A percentile compares a stretch with the other conserved stretches of the same genome.
Evolutionary conservation across 2,797 vertebrate species (phyloP).

Genomic region (Poecilia gillii): DNA sequence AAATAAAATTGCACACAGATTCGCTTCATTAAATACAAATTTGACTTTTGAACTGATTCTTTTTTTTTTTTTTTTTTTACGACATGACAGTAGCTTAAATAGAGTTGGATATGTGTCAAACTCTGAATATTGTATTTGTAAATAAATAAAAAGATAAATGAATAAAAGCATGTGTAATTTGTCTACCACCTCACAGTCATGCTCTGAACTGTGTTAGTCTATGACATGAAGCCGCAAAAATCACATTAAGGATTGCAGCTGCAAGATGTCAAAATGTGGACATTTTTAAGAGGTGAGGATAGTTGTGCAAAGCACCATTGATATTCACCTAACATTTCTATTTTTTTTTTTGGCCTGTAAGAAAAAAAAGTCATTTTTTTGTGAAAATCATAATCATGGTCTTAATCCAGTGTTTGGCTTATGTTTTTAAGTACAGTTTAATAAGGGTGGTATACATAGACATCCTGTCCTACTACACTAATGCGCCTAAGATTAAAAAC

Average conservation of each 20-base stretch:
- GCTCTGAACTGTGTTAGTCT: neutral
- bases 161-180: neutral
- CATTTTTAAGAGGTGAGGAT: neutral
- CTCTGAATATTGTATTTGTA: neutral
- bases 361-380: neutral
- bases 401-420: neutral
- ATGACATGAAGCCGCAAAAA: neutral
- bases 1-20: neutral
- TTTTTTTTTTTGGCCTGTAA: neutral
- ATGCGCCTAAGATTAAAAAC: slow-evolving; percentile 17
- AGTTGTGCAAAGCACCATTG: neutral
- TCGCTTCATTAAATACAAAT: neutral
- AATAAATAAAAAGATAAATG: neutral
- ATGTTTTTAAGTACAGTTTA: neutral
- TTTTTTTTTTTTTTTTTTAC: neutral
- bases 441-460: neutral
- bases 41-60: neutral
- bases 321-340: neutral
- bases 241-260: neutral
- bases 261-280: neutral
- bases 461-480: neutral
- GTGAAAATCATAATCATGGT: neutral
- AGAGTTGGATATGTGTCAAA: neutral
- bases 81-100: neutral
- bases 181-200: neutral